Base-by-base conservation (phyloP, 2,113 vertebrate genomes). In the Micronycteris hirsuta region DNA sequence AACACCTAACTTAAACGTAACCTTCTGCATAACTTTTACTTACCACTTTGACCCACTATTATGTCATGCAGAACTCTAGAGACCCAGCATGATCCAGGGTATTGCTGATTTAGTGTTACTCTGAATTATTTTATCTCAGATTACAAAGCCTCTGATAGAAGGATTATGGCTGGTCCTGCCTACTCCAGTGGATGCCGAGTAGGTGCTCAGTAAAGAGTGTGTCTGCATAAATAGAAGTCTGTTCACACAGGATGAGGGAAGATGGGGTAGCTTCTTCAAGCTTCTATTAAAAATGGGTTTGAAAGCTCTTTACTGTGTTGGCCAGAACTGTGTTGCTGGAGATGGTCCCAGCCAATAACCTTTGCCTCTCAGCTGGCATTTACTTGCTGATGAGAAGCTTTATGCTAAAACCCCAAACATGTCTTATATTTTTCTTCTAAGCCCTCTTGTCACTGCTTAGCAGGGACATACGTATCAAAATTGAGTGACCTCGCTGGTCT, bases 81-180 rank as follows among this genome's bases (percentile, higher is more conserved):
- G 49, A 4, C 47, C 17, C 33, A 70, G 15, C 36, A 63, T 68
- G n/a, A 28, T 77, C 65, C 47, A 61, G 38, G 8, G 4, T 87
- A 38, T 87, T 45, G 10, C 22, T 54, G 36, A 93, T 43, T 95
- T 85, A 45, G 10, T 83, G n/a, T 89, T 89, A 68, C 19, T 95
- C 33, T 77, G 56, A 95, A 91, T 81, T 36, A 82, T 45, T 96
- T 96, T 84, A 67, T 86, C 33, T 92, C 61, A 58, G 22, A 77
- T 85, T 93, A 71, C 84, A 89, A 89, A 52, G 10, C 14, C 33
- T 80, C 24, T 92, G 16, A 89, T 63, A 74, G 58, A 82, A 89
- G 15, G 33, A 33, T 82, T 91, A 22, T 38, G 7, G 19, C 63
- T 88, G 49, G 47, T 91, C 33, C 31, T 83, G 16, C 16, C 78